Evolutionary conservation across 1,140 invertebrate species (phyloP), one percentile per base, ranked within the genome.

Genomic region (Cecropterus lyciades): DNA sequence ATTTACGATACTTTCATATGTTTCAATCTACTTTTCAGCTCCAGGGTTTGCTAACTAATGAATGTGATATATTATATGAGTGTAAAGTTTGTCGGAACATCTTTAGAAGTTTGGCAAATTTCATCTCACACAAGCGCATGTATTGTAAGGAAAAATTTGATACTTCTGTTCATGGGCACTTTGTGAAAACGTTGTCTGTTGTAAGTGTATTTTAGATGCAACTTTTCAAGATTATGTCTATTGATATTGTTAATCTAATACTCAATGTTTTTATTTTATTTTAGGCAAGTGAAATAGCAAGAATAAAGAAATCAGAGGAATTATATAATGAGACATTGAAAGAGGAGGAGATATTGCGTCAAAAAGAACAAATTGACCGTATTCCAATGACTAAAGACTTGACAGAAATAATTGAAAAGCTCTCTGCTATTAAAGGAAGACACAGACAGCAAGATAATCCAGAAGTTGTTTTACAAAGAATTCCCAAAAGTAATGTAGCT

Each of bases 21-120:
- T 17, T 14, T 11, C 8, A 49, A 49, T 53, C 37, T 48, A 67
- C 37, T 70, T 92, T 93, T 60, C 92, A 97, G 95, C 93, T 97
- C 13, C 94, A 95, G 70, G 90, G 94, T 48, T 84, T 97, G 40
- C 88, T 98, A 6, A 88, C 94, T 11, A 94, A 95, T 80, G 96
- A 98, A 93, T 97, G 96, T 93, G 95, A 97, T 82, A 84, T 97
- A 45, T 94, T 98, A 72, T 96, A 96, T 80, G 97, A 98, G 86
- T 98, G 97, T 85, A 95, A 95, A 85, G 94, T 96, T 20, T 98
- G 97, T 84, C 92, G 94, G n/a, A 97, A 95, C 82, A 93, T 98
- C 74, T 98, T 97, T 86, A 93, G 97, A 75, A 96, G 95, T 78
- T 89, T 98, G 64, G 94, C 95, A 0, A 97, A 98, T 89, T 97